These are phyloP conservation scores for Ambastaia sidthimunki DNA, from an alignment of 2,797 vertebrate genomes.

Conservation along the genomic window DNA sequence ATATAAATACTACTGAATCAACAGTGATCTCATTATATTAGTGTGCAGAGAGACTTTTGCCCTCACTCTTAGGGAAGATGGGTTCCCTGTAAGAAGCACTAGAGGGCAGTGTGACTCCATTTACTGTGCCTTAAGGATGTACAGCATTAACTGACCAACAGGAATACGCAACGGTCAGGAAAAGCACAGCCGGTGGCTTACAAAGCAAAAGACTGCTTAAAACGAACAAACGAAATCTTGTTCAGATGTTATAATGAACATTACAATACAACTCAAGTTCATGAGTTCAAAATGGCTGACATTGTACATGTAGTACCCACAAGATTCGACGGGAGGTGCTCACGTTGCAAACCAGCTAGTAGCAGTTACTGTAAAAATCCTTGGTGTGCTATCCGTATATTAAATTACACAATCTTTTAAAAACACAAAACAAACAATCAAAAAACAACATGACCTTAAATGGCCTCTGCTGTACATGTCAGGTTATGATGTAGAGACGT, in stretches of 20 bases:
- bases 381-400: conserved; percentile 49
- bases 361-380: conserved; percentile 36
- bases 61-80: background rate
- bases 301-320: conserved; percentile 51
- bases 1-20: background rate
- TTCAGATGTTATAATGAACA: conserved; percentile 3
- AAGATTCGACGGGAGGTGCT: conserved; percentile 71
- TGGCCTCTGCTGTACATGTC: conserved; percentile 35
- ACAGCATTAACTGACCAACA: background rate
- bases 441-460: conserved; percentile 45
- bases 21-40: background rate
- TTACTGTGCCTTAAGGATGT: background rate
- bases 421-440: conserved; percentile 48
- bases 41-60: background rate
- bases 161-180: background rate
- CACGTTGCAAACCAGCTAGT: conserved; percentile 49
- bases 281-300: conserved; percentile 47
- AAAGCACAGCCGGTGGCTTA: conserved; percentile 1
- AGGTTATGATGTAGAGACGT: conserved; percentile 14
- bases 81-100: conserved; percentile 11
- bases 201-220: background rate
- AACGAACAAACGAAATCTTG: conserved; percentile 24
- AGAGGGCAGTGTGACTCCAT: conserved; percentile 14
- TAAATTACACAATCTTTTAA: conserved; percentile 47
- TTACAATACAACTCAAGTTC: conserved; percentile 20